Percentiles rank a stretch among this genome's conserved stretches.
Evolutionary conservation across 2,888 invertebrate species (phyloP).

Genomic region (Griposia aprilina): DNA sequence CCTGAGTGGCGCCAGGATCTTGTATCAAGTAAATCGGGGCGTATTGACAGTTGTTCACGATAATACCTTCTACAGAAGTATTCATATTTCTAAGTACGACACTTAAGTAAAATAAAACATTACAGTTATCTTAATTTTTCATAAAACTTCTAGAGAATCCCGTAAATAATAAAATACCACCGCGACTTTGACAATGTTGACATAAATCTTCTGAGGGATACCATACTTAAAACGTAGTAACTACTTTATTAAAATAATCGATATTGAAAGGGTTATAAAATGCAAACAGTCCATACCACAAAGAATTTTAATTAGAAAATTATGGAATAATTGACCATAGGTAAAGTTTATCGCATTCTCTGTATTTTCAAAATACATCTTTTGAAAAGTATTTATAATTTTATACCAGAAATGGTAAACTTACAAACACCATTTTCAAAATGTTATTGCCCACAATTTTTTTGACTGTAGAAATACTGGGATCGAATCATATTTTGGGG

Average conservation of each 20-base stretch:
- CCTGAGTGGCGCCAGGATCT: conserved; percentile 85
- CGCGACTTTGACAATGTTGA: conserved; percentile 67
- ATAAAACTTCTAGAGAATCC: conserved; percentile 28
- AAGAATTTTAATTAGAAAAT: not conserved
- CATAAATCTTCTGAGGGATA: conserved; percentile 60
- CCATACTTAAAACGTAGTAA: conserved; percentile 27
- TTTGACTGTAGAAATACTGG: not conserved
- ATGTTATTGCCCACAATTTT: not conserved
- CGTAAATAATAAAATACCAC: conserved; percentile 61
- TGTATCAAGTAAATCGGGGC: conserved; percentile 87
- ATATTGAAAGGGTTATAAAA: not conserved
- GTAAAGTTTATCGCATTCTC: no score
- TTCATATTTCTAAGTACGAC: conserved; percentile 78
- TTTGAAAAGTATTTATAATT: not conserved
- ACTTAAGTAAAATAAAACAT: conserved; percentile 70
- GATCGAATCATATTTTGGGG: not conserved
- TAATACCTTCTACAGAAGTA: conserved; percentile 81
- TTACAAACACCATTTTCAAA: not conserved
- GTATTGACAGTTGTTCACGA: conserved; percentile 86
- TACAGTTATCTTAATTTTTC: conserved; percentile 64
- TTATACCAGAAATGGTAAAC: not conserved
- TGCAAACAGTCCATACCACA: not conserved
- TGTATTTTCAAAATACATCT: not conserved
- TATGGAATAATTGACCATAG: no score
- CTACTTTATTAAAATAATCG: conserved; percentile 18